Percentiles rank a stretch among this genome's conserved stretches.
These are phyloP conservation scores for Leucosticte australis DNA, from an alignment of 2,113 vertebrate species.

Conservation along the genomic window DNA sequence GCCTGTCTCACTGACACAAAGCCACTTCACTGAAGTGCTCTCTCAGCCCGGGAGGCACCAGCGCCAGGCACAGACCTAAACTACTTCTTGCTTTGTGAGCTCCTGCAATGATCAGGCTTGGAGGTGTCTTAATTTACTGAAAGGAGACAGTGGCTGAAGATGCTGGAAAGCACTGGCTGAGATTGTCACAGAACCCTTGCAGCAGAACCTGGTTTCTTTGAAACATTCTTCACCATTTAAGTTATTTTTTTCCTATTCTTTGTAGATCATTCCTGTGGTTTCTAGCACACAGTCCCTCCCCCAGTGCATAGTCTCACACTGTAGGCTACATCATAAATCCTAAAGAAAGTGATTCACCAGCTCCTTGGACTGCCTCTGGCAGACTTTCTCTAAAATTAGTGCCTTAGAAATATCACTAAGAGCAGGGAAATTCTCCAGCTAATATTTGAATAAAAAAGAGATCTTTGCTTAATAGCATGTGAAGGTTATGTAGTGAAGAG, in stretches of 20 bases:
- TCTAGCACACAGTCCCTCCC: neutral
- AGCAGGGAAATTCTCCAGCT: neutral
- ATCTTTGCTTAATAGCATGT: neutral
- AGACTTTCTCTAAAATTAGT: neutral
- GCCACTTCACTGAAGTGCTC: conserved; percentile 42
- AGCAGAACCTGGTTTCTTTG: neutral
- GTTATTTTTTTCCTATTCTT: neutral
- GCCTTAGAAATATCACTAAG: neutral
- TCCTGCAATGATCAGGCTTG: neutral
- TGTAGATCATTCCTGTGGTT: neutral
- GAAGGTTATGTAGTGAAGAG: neutral
- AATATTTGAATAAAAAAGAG: neutral
- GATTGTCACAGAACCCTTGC: neutral
- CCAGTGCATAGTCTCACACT: neutral
- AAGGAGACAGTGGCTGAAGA: neutral
- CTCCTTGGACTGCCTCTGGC: neutral
- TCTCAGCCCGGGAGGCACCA: conserved; percentile 5
- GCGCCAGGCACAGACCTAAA: neutral
- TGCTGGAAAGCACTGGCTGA: neutral
- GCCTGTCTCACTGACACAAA: neutral
- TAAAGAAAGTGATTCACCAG: neutral
- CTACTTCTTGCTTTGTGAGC: conserved; percentile 3
- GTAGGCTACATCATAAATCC: neutral
- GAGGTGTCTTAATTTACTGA: conserved; percentile 2
- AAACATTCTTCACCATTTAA: neutral